These are phyloP conservation scores for Pachyrhynchus sulphureomaculatus DNA, from an alignment of 1,140 invertebrate genomes.

Conservation along the genomic window DNA sequence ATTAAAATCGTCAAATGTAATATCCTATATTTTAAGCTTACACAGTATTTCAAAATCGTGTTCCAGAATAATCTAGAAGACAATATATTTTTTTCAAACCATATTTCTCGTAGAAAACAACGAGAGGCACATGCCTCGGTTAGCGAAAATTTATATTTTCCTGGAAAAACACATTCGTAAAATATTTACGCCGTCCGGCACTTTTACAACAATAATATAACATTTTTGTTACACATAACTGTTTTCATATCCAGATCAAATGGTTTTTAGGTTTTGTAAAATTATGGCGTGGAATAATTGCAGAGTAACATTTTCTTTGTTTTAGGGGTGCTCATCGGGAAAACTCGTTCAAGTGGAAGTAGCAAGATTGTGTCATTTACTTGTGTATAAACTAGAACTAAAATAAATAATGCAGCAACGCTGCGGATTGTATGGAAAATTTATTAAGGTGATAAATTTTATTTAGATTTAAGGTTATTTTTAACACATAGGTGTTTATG, in stretches of 20 bases:
- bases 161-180: conserved; percentile 5
- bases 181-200: not conserved
- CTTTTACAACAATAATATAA: conserved; percentile 3
- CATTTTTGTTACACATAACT: conserved; percentile 8
- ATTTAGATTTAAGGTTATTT: no score
- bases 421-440: no score
- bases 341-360: not conserved
- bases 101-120: not conserved
- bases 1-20: no score
- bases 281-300: conserved; percentile 1
- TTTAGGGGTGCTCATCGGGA: not conserved
- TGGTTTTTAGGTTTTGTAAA: not conserved
- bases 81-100: conserved; percentile 1
- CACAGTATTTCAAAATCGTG: not conserved
- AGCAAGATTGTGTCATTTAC: not conserved
- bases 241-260: conserved; percentile 3
- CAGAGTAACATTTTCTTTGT: not conserved
- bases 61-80: not conserved
- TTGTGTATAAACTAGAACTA: no score
- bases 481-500: no score
- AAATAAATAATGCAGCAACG: no score
- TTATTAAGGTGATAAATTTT: no score
- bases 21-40: no score
- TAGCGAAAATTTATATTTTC: not conserved
- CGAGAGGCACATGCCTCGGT: not conserved